Evolutionary conservation across 2,888 invertebrate genomes (phyloP).

Genomic region (Eristalis arbustorum): DNA sequence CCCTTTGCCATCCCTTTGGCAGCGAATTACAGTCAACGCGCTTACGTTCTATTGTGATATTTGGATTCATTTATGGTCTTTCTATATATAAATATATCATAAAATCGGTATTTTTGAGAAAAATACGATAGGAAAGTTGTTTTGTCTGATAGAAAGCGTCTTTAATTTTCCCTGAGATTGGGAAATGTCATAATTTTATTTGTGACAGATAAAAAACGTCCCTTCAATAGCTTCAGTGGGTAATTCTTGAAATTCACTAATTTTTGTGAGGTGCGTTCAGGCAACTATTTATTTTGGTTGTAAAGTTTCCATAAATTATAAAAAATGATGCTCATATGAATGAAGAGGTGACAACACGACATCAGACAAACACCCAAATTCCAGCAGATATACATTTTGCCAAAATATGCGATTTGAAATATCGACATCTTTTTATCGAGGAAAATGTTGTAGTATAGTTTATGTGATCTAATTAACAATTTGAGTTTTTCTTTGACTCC

Average conservation of each 20-base stretch:
- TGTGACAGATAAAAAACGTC: not conserved
- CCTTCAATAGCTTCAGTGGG: not conserved
- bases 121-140: not conserved
- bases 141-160: constrained; percentile 42
- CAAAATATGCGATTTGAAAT: too few species aligned
- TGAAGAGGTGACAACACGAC: too few species aligned
- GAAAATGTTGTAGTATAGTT: too few species aligned
- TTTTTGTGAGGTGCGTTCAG: not conserved
- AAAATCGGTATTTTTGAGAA: not conserved
- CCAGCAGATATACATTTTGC: too few species aligned
- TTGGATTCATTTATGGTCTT: constrained; percentile 81
- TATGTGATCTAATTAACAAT: too few species aligned
- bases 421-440: too few species aligned
- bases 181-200: not conserved
- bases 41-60: constrained; percentile 87
- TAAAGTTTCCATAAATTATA: too few species aligned
- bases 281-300: not conserved
- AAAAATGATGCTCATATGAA: too few species aligned
- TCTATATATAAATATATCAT: not conserved
- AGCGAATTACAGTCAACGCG: constrained; percentile 86
- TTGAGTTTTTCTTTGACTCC: too few species aligned
- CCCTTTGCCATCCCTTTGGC: constrained; percentile 86
- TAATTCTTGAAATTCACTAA: not conserved
- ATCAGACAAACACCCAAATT: too few species aligned
- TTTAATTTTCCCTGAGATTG: not conserved